Base-by-base conservation (phyloP, 2,797 vertebrate species). In the Calcarius lapponicus region DNA sequence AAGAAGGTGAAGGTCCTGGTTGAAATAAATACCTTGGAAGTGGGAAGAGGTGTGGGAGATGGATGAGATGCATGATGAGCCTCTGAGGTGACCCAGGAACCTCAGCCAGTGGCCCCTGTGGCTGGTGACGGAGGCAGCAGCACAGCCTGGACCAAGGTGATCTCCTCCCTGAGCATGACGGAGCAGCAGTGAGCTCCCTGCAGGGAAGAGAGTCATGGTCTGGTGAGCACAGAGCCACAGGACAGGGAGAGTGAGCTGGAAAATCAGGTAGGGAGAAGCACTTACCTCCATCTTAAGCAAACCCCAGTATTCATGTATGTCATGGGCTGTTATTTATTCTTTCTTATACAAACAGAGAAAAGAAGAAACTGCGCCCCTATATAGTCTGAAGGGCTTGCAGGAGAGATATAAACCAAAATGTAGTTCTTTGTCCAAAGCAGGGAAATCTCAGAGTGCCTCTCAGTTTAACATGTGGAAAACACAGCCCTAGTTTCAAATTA, bases 51-150 rank as follows among this genome's bases (percentile, higher is more conserved):
- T 73, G 16, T 57, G 15, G 18, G 21, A 70, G 42, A 34, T 26
- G 13, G 14, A 36, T 31, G 21, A 61, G 10, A 15, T 70, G 11
- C 1, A 2, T 29, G 31, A n/a, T n/a, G 43, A 26, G 11, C 40
- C 25, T 26, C 31, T 53, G 25, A 69, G 22, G 48, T 32, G 1
- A 12, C 5, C 6, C 16, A 66, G 17, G 16, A 32, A 19, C 11
- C 28, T 56, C 2, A 5, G 9, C 5, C 28, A 53, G 42, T 5
- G 25, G 2, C 1, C 1, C 24, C 43, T 6, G 1, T 64, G 67
- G 20, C 11, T 34, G 26, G 31, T 74, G 31, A 54, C 26, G 25
- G 14, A 2, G 2, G 42, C 36, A 80, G 45, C 9, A 20, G 22
- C 2, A 1, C n/a, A 58, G 28, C 29, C 29, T 62, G 32, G 57